Evolutionary conservation across 2,888 invertebrate genomes (phyloP), one percentile per base, ranked within the genome.

Genomic region (Hylaea fasciaria): DNA sequence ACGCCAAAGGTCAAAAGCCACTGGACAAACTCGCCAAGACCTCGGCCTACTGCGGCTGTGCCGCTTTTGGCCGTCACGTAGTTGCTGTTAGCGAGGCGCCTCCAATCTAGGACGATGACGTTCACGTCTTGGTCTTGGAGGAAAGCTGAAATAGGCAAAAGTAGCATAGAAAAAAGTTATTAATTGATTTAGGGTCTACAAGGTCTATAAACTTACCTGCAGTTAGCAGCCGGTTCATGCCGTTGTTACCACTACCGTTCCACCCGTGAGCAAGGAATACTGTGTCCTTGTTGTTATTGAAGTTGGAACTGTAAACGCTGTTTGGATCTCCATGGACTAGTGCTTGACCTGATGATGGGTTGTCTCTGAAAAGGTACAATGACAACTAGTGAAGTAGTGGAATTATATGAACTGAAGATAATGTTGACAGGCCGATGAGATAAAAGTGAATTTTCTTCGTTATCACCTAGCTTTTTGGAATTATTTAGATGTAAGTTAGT

Each of bases 81-180:
- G 65, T 73, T 73, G 5, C 77, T 80, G 50, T 81, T 80, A 2
- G 91, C 89, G 2, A 90, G 69, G 0, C 64, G 57, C 3, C 74
- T 79, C 91, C 92, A 93, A 67, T 93, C 92, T 0, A 92, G 76
- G 2, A 86, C 83, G 40, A 93, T 85, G 0, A 92, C 78, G 69
- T 92, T 93, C 32, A 83, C 78, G 57, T 89, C 86, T 37, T 44
- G 66, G 17, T 74, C 57, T 55, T 79, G 56, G 0, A 87, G 78
- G 52, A 86, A 86, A 44, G 82, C 87, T 86, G 68, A 29, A 81
- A 80, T 16, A 59, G 16, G 47, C 3, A 7, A 28, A 7, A 28
- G 3, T 28, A 28, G 28, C 28, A 28, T 28, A 1, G 7, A 32
- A 9, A 32, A 32, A 8, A 32, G 9, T 32, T 1, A 10, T 32